Evolutionary conservation across 53 echinoderm and acorn worm genomes (phyloP), one percentile per base, ranked within the genome.

Genomic region (Astropecten irregularis): DNA sequence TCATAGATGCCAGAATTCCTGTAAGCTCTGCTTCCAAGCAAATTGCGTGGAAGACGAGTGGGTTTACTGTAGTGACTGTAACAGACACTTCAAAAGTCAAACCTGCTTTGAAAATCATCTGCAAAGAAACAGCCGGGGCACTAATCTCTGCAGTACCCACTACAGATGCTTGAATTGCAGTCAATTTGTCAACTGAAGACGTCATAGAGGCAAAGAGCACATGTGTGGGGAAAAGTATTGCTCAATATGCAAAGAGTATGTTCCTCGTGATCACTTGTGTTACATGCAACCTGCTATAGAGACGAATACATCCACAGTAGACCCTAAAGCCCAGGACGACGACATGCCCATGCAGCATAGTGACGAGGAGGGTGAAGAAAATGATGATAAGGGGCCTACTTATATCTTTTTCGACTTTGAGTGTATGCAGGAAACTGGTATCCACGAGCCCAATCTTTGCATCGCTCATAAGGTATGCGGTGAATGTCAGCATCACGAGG

Each of bases 71-170:
- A 40, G 65, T 10, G 21, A 33, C 20, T 64, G 64, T 19, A 64
- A 64, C 16, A 3, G 64, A 1, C 64, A 64, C 23, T 92, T 89
- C 66, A 92, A 92, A 30, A 73, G 72, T 38, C 3, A 16, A 18
- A 11, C 14, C 0, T 92, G 92, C 53, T 89, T 51, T 74, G 28
- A 74, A 13, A 67, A 74, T 46, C 89, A 92, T 33, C 25, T 56
- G 5, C 38, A 66, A 13, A 8, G 9, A 40, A 40, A 40, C 18
- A 66, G 49, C 54, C 61, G 39, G 15, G 63, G 27, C 40, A 48
- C 39, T 10, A 39, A 39, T 0, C 39, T 66, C 1, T 66, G 67
- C 34, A 66, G 40, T 7, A 40, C 67, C 1, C 40, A 64, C 16
- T 66, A 21, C 42, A 66, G 67, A 66, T 66, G 40, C 33, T 11